Base-by-base conservation (phyloP, 1,140 invertebrate species). In the Caenorhabditis brenneri region DNA sequence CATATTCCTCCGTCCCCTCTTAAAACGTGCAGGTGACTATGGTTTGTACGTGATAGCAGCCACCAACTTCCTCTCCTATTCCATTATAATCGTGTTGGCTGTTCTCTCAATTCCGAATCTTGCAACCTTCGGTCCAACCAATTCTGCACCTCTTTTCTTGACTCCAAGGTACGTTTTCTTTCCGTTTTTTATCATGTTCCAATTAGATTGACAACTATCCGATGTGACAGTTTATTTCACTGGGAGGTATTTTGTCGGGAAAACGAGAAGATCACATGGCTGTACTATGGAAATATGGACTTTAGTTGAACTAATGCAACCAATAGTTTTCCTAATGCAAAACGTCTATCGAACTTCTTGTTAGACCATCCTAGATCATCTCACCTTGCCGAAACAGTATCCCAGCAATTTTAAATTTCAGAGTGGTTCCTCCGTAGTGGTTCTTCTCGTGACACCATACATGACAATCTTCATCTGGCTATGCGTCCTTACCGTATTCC, bases 1-100 rank as follows among this genome's bases (percentile, higher is more conserved):
- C 1, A 53, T 79, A 12, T 79, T 83, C 46, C 24, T 83, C 29
- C 82, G 82, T n/a, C 69, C 69, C 15, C 33, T 83, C 2, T 39
- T 83, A n/a, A 83, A 83, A 65, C 33, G 82, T 16, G 58, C 65
- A n/a, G 82, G 33, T 24, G 65, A 83, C 24, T 83, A 69, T 15
- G 78, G 78, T 24, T 36, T 83, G 9, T 65, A 74, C 27, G 60
- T 83, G 31, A 55, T 58, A 4, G 49, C 65, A 10, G 69, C 46
- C n/a, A 33, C 46, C 29, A 65, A 83, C 48, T 83, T 83, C 69
- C 27, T 79, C 65, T 79, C 48, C 31, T 55, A 74, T 31, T 51
- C 78, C 49, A 48, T 48, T 9, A 39, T 65, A n/a, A 55, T 83
- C 69, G 39, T 51, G 31, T 27, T 79, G 19, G 69, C 58, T 31